Base-by-base conservation (phyloP, 2,888 invertebrate species). In the Hedya salicella region DNA sequence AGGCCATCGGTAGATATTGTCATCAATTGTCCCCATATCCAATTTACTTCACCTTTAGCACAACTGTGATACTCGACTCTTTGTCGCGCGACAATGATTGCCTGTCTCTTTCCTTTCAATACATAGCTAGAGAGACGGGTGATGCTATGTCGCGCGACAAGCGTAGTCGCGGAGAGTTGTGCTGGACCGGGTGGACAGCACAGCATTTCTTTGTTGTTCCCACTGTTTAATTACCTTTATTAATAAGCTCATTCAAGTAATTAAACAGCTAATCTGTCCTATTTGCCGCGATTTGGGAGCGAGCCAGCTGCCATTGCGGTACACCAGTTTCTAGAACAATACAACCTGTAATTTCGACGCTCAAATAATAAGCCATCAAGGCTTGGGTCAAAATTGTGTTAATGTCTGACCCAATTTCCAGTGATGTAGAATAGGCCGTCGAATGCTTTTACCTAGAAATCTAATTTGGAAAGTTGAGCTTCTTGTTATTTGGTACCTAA, bases 221-320 rank as follows among this genome's bases (percentile, higher is more conserved):
- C 4, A 36, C 6, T 13, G 9, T 48, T 25, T 14, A 21, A 25
- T 60, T 39, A 49, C 36, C 40, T 30, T n/a, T 40, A 36, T 42
- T 21, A 50, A 64, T 50, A 32, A 17, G 9, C 44, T 36, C 9
- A 56, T 63, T 19, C 50, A 42, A 61, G 48, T 66, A 32, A 61
- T 61, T 42, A 54, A 54, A 61, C 32, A 40, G 30, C 40, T 54
- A 17, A 25, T 17, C 44, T 14, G 32, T 17, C 46, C 52, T 30
- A 46, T 65, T 65, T 36, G 42, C 9, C 48, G 52, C 36, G 53
- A 60, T 21, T 66, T 66, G 60, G 66, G 66, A 60, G 16, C 21
- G 49, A 49, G 59, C 59, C 60, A 53, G 46, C 44, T 25, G 44
- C 57, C 46, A 57, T 16, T 53, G 44, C 50, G 44, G 44, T 52